Evolutionary conservation across 2,888 invertebrate species (phyloP).

Genomic region (Agrotis segetum): DNA sequence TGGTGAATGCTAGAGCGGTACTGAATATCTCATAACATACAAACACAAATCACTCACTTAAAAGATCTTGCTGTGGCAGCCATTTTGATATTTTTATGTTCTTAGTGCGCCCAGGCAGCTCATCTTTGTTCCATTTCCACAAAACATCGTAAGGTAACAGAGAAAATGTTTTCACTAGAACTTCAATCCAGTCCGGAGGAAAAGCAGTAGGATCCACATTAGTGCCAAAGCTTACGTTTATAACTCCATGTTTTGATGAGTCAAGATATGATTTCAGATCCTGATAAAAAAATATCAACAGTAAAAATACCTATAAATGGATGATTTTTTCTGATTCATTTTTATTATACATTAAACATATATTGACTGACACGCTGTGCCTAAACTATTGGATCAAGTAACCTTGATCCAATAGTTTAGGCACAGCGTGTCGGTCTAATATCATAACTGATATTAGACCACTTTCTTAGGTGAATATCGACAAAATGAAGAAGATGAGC

Average conservation of each 20-base stretch:
- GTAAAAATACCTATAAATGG: too few species aligned
- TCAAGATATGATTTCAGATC: conserved; percentile 36
- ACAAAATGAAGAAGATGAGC: too few species aligned
- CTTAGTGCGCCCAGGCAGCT: conserved; percentile 63
- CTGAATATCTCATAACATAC: too few species aligned
- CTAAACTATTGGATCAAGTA: too few species aligned
- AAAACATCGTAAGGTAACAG: conserved; percentile 79
- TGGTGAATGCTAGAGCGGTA: too few species aligned
- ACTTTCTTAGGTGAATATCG: too few species aligned
- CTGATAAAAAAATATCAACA: conserved; percentile 10
- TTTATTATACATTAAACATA: too few species aligned
- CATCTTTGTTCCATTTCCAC: conserved; percentile 79
- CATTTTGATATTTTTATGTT: conserved; percentile 76
- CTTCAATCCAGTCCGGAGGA: conserved; percentile 69
- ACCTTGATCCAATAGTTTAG: too few species aligned
- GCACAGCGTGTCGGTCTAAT: too few species aligned
- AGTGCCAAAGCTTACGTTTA: conserved; percentile 38
- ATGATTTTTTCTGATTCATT: too few species aligned
- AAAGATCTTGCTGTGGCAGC: conserved; percentile 83
- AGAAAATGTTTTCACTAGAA: conserved; percentile 75
- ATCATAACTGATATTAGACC: too few species aligned
- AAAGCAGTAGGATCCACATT: conserved; percentile 56
- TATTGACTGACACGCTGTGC: too few species aligned
- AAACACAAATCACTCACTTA: conserved; percentile 69
- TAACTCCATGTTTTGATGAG: conserved; percentile 38